Evolutionary conservation across 2,113 vertebrate genomes (phyloP).

Genomic region (Phoxinus phoxinus): DNA sequence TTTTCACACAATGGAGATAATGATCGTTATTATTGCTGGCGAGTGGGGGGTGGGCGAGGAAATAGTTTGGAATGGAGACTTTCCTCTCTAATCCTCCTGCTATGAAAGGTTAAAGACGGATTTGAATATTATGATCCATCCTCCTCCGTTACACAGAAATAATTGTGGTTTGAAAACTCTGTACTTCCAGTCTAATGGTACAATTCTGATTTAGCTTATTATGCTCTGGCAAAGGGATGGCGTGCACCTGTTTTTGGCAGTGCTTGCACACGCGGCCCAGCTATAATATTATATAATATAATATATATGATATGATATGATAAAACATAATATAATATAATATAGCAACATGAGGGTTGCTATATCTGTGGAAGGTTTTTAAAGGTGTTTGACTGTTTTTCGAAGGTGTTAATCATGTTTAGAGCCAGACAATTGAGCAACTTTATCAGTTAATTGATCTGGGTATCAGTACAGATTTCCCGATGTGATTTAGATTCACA

Average conservation of each 20-base stretch:
- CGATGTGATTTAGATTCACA: not conserved
- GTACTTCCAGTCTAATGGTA: not conserved
- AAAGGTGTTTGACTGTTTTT: too few relatives aligned
- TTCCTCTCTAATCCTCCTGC: constrained; percentile 77
- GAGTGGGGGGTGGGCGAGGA: constrained; percentile 75
- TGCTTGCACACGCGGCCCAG: too few relatives aligned
- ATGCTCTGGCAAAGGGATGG: not conserved
- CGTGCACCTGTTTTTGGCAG: not conserved
- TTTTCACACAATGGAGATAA: constrained; percentile 82
- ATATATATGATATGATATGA: not conserved
- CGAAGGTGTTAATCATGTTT: too few relatives aligned
- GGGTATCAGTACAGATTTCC: not conserved
- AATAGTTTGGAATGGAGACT: constrained; percentile 75
- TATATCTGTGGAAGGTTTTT: too few relatives aligned
- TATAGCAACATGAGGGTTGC: too few relatives aligned
- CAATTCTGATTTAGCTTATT: not conserved
- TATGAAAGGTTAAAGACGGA: constrained; percentile 81
- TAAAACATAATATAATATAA: not conserved
- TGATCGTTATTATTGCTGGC: constrained; percentile 80
- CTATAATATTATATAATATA: too few relatives aligned
- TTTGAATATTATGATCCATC: constrained; percentile 79
- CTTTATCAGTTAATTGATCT: not conserved
- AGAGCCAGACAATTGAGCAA: too few relatives aligned
- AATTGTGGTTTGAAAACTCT: constrained; percentile 59
- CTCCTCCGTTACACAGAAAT: constrained; percentile 63